A percentile compares a stretch with the other conserved stretches of the same genome.
phyloP scores from a whole-genome alignment of 2,797 vertebrate genomes.

The Smutsia temminckii region DNA sequence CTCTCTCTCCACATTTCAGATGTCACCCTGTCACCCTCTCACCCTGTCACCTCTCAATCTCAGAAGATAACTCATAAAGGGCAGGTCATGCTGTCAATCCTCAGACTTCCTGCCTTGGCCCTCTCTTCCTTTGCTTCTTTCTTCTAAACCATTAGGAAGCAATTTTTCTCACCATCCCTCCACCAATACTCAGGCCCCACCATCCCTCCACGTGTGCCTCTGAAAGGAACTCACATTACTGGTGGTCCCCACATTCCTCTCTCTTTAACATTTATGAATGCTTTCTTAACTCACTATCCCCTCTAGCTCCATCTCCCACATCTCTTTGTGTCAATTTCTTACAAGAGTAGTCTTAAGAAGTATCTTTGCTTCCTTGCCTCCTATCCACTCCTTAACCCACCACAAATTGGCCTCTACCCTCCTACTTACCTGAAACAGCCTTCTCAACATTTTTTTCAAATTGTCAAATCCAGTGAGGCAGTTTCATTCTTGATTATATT shows the following conservation, averaged over 20 bases:
- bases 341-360: neutral
- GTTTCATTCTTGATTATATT: conserved; percentile 11
- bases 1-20: neutral
- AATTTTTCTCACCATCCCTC: neutral
- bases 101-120: neutral
- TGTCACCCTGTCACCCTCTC: conserved; percentile 2
- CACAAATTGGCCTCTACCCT: neutral
- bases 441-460: neutral
- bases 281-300: neutral
- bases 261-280: neutral
- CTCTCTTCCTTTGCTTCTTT: neutral
- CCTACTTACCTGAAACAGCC: neutral
- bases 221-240: neutral
- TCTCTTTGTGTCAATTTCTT: neutral
- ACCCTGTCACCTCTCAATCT: neutral
- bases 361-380: neutral
- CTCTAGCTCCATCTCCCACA: neutral
- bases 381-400: neutral
- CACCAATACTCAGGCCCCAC: no score
- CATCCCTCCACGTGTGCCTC: neutral
- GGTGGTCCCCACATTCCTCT: neutral
- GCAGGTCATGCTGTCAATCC: neutral
- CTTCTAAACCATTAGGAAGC: neutral
- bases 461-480: neutral
- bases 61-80: conserved; percentile 11